Base-by-base conservation (phyloP, 2,888 invertebrate genomes). In the Iphiclides podalirius region DNA sequence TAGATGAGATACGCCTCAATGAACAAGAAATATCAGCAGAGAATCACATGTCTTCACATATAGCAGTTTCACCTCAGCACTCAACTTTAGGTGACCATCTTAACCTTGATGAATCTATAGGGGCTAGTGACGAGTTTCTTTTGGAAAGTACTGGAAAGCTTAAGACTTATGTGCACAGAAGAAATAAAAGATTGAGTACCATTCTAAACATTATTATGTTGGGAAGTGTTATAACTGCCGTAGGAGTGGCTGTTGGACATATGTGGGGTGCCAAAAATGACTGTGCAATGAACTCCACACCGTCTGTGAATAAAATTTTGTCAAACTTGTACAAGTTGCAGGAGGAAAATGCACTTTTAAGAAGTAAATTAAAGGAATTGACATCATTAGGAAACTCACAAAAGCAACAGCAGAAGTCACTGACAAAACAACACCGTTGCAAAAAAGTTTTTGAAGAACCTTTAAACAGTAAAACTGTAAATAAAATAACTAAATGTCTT, bases 211-310 rank as follows among this genome's bases (percentile, higher is more conserved):
- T 88, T 31, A 80, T 89, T 39, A 79, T 89, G 60, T 62, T 89
- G 34, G 89, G 87, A 16, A 88, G 88, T 69, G 79, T 89, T 12
- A 84, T 89, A 47, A 88, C 86, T 16, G 87, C 89, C 12, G 84
- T 83, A 17, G 88, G 89, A 12, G 79, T 89, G 14, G 89, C 89
- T 28, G 77, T 89, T 35, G 89, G 89, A 1, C 88, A 89, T 57
- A 84, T 88, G 76, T 89, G 89, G 89, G 89, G 88, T 37, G 85
- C 77, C 17, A 80, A 72, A 58, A 78, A 87, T 60, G 88, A 89
- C 50, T 89, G 89, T 57, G 60, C 70, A 13, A 55, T 76, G 48
- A 74, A 79, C 34, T 67, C 74, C 37, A 61, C 72, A 49, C 80
- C 86, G 35, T 80, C 86, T 49, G 78, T 89, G 8, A 89, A 87